Percentiles rank a stretch among this genome's conserved stretches.
phyloP scores from a whole-genome alignment of 2,888 invertebrate species.

The Timandra comae region DNA sequence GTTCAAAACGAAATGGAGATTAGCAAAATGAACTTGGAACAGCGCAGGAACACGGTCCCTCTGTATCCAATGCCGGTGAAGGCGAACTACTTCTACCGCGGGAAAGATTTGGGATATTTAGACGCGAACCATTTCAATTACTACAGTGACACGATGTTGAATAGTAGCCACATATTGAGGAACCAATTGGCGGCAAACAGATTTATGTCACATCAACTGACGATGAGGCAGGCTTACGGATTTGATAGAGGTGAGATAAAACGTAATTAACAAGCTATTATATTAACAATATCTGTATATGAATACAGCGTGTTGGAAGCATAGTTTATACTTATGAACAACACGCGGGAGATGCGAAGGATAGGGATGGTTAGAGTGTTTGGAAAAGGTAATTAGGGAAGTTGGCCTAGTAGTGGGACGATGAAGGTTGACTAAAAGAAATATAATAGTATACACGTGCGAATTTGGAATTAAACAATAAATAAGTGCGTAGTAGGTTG shows the following conservation, averaged over 20 bases:
- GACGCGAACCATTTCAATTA: conserved; percentile 41
- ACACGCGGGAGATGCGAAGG: no score
- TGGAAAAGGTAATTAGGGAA: no score
- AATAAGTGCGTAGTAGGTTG: no score
- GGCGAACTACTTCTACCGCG: conserved; percentile 42
- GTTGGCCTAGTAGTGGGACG: no score
- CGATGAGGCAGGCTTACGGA: conserved; percentile 54
- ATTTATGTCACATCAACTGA: conserved; percentile 43
- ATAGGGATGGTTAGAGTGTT: no score
- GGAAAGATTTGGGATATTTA: conserved; percentile 32
- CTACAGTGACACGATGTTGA: conserved; percentile 54
- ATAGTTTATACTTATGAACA: no score
- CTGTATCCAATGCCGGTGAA: conserved; percentile 58
- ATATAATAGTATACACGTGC: no score
- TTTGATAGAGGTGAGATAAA: conserved; percentile 62
- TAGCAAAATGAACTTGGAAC: conserved; percentile 39
- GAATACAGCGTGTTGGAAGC: no score
- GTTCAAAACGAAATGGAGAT: conserved; percentile 42
- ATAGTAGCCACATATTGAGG: conserved; percentile 49
- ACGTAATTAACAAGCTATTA: no score
- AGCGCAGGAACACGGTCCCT: conserved; percentile 56
- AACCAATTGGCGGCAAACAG: conserved; percentile 53
- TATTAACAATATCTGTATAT: no score
- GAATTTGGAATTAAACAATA: no score
- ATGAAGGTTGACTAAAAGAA: no score